Conservation (phyloP, 2,113 vertebrate species). For the Polypterus senegalus region DNA sequence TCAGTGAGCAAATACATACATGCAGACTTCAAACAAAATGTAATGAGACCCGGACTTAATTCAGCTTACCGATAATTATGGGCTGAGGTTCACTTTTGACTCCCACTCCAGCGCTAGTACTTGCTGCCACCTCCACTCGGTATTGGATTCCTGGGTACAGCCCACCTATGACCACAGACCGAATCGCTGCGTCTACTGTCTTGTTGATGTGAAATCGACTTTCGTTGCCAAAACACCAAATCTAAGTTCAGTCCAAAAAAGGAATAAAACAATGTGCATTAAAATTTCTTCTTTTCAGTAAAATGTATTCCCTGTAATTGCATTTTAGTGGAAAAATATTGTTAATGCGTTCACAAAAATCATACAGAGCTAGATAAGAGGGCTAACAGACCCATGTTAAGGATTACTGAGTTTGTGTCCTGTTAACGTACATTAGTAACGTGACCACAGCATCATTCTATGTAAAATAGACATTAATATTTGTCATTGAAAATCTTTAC, state of each 20-base stretch:
- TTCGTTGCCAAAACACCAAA: constrained; percentile 96
- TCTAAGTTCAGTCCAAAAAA: constrained; percentile 43
- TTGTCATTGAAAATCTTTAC: no score
- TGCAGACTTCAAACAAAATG: neutral
- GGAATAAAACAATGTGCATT: constrained; percentile 21
- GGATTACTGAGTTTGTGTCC: no score
- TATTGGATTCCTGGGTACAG: constrained; percentile 87
- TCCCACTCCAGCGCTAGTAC: constrained; percentile 85
- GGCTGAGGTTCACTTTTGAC: constrained; percentile 87
- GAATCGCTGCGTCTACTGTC: constrained; percentile 90
- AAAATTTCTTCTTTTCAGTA: neutral
- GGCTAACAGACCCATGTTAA: no score
- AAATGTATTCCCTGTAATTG: constrained; percentile 2
- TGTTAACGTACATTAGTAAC: no score
- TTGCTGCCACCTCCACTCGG: constrained; percentile 87
- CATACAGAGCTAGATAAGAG: no score
- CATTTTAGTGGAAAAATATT: neutral
- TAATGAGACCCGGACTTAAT: neutral
- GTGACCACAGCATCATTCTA: no score
- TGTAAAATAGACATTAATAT: no score
- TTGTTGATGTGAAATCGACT: constrained; percentile 95
- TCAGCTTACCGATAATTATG: constrained; percentile 78
- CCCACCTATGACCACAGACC: constrained; percentile 89
- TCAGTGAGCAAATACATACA: no score
- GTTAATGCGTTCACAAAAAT: neutral